Evolutionary conservation across 2,797 vertebrate genomes (phyloP).

Genomic region (Leptoclinus maculatus): DNA sequence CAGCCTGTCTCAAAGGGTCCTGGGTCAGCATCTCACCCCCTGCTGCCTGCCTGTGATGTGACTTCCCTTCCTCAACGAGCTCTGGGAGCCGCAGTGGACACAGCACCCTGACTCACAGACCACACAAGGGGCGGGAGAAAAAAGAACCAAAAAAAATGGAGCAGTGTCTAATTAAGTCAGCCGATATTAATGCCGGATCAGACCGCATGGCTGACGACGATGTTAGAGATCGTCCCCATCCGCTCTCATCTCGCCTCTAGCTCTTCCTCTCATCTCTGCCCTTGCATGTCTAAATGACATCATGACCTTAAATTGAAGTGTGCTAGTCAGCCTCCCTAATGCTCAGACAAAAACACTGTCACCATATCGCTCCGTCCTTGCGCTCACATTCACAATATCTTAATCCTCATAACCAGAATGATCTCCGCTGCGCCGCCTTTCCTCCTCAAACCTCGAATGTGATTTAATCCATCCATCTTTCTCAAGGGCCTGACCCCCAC

Average conservation of each 20-base stretch:
- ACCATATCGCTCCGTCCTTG: conserved; percentile 39
- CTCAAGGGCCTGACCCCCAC: conserved; percentile 41
- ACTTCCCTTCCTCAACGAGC: conserved; percentile 2
- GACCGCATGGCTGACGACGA: conserved; percentile 1
- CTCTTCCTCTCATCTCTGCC: conserved; percentile 48
- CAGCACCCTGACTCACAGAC: conserved; percentile 19
- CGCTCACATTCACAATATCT: conserved; percentile 50
- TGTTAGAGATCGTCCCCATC: conserved; percentile 26
- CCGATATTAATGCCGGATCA: conserved; percentile 24
- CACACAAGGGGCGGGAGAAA: not conserved
- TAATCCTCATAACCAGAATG: conserved; percentile 64
- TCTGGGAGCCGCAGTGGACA: conserved; percentile 20
- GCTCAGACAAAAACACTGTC: conserved; percentile 31
- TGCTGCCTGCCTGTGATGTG: conserved; percentile 8
- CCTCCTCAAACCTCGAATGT: conserved; percentile 27
- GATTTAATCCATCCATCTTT: conserved; percentile 49
- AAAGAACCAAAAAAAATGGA: not conserved
- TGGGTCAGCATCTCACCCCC: not conserved
- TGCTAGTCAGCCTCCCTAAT: conserved; percentile 32
- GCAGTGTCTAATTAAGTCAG: conserved; percentile 20
- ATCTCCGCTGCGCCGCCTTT: conserved; percentile 20
- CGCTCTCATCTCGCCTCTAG: conserved; percentile 39
- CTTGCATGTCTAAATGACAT: conserved; percentile 60
- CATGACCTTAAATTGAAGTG: conserved; percentile 62
- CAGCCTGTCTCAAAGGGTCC: conserved; percentile 30